Evolutionary conservation across 2,113 vertebrate genomes (phyloP).

Genomic region (Urocolius indicus): DNA sequence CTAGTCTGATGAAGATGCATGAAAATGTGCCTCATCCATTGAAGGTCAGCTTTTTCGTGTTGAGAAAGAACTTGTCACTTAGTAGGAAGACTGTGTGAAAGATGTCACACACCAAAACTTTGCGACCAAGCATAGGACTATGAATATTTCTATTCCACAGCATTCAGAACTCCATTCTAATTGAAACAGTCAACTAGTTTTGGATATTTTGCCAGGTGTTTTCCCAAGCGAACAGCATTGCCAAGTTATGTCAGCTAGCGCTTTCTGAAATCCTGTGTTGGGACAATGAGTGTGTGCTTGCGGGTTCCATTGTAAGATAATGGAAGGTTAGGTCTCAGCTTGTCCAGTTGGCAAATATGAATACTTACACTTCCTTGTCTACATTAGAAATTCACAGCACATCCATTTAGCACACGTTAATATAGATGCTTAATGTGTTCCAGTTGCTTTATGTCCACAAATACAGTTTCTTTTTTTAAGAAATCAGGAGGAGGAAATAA

Average conservation of each 20-base stretch:
- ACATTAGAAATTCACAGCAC: neutral
- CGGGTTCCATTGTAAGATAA: neutral
- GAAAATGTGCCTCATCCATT: neutral
- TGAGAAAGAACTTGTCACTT: accelerated
- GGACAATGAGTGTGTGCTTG: neutral
- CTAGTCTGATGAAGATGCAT: neutral
- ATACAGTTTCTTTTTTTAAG: neutral
- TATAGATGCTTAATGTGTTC: neutral
- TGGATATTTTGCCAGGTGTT: neutral
- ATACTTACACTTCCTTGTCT: neutral
- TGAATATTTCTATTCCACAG: neutral
- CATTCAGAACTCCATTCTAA: neutral
- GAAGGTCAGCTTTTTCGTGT: neutral
- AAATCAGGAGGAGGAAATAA: neutral
- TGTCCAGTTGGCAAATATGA: neutral
- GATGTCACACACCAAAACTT: neutral
- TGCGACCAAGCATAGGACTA: neutral
- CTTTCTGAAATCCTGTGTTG: neutral
- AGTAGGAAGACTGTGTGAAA: neutral
- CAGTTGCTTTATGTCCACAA: neutral
- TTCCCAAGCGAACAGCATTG: neutral
- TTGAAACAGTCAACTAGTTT: neutral
- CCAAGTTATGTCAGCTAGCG: neutral
- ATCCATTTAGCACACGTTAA: neutral
- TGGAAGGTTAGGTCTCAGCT: neutral